Conservation (phyloP, 2,888 invertebrate genomes). For the Pandemis corylana region DNA sequence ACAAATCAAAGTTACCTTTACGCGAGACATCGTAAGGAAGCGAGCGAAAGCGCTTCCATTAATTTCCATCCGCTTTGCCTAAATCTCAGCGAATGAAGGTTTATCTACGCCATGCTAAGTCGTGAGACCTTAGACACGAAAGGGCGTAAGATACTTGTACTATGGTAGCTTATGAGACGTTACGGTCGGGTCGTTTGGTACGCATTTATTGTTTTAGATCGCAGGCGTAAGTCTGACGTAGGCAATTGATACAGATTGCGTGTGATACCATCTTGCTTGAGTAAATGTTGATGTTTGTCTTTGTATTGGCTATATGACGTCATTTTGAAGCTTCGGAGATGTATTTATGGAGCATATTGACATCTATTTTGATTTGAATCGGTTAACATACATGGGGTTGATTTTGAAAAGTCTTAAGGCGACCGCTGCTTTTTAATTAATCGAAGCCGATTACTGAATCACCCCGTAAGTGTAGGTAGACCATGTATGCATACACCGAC, state of each 20-base stretch:
- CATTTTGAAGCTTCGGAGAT: not conserved
- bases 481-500: too few species aligned
- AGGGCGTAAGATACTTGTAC: not conserved
- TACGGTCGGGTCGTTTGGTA: constrained; percentile 28
- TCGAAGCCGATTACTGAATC: too few species aligned
- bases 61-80: constrained; percentile 65
- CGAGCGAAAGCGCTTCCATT: constrained; percentile 56
- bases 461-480: too few species aligned
- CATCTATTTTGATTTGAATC: too few species aligned
- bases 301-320: constrained; percentile 11
- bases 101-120: constrained; percentile 48
- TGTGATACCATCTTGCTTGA: constrained; percentile 39
- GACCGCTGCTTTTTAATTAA: too few species aligned
- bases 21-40: constrained; percentile 49
- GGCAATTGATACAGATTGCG: constrained; percentile 46
- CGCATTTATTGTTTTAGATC: constrained; percentile 53
- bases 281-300: constrained; percentile 12
- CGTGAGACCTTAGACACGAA: not conserved
- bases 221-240: constrained; percentile 41
- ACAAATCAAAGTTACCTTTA: constrained; percentile 59
- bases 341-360: too few species aligned
- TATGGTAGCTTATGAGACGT: not conserved
- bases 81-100: constrained; percentile 59
- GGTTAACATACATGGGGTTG: too few species aligned
- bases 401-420: too few species aligned